These are phyloP conservation scores for Protonibea diacanthus DNA, from an alignment of 2,797 vertebrate species.

Conservation along the genomic window DNA sequence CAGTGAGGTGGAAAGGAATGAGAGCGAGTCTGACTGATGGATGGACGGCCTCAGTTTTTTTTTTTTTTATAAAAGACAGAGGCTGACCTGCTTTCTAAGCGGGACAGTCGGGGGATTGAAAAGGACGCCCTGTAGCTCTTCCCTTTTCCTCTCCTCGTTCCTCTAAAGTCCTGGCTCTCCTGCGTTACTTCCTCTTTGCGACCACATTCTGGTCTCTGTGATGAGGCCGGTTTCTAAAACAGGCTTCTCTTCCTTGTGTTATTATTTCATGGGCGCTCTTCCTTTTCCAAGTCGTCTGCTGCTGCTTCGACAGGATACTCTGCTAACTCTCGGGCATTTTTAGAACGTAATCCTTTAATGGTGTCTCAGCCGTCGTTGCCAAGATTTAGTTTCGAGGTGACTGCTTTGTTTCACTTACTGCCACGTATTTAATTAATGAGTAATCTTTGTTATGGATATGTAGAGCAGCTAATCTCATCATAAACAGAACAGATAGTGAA, in stretches of 20 bases:
- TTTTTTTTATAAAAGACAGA: background rate
- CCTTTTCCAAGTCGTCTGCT: constrained; percentile 8
- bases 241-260: constrained; percentile 28
- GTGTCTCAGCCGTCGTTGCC: constrained; percentile 1
- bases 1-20: constrained; percentile 63
- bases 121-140: constrained; percentile 9
- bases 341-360: constrained; percentile 38
- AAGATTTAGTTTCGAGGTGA: constrained; percentile 1
- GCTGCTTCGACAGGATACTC: constrained; percentile 23
- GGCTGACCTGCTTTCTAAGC: constrained; percentile 54
- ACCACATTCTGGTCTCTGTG: constrained; percentile 45
- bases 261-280: constrained; percentile 50
- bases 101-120: background rate
- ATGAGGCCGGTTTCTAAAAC: constrained; percentile 45
- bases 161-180: constrained; percentile 9
- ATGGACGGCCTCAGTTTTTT: constrained; percentile 35
- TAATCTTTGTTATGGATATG: constrained; percentile 50
- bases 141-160: constrained; percentile 29
- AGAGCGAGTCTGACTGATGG: constrained; percentile 51
- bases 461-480: constrained; percentile 37
- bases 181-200: constrained; percentile 61
- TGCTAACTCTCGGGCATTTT: constrained; percentile 1
- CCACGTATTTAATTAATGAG: constrained; percentile 40
- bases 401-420: background rate
- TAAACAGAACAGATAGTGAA: constrained; percentile 34